These are phyloP conservation scores for Aspidiotus rigidus DNA, from an alignment of 2,888 invertebrate genomes.

Conservation along the genomic window DNA sequence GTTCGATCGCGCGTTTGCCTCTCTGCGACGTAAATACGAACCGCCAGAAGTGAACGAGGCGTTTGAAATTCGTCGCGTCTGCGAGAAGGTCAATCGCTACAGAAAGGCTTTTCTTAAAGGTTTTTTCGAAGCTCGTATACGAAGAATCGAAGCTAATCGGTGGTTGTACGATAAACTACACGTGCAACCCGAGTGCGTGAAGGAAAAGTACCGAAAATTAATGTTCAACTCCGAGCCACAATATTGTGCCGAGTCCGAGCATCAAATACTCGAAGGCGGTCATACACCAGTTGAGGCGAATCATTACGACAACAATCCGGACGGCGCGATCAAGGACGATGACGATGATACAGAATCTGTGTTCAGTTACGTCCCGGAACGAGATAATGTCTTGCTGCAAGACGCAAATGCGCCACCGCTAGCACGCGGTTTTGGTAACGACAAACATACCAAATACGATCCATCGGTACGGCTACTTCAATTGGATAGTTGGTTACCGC, in stretches of 20 bases:
- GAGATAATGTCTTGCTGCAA: constrained; percentile 17
- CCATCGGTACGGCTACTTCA: constrained; percentile 15
- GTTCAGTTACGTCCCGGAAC: constrained; percentile 24
- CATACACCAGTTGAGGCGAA: neutral
- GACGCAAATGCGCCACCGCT: constrained; percentile 24
- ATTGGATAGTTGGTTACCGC: constrained; percentile 17
- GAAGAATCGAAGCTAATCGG: constrained; percentile 19
- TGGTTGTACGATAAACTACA: constrained; percentile 26
- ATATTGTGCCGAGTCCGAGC: neutral
- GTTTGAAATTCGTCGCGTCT: constrained; percentile 5
- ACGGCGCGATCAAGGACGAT: neutral
- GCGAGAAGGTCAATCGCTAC: constrained; percentile 21
- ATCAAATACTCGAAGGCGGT: neutral
- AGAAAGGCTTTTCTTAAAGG: constrained; percentile 22
- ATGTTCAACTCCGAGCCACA: constrained; percentile 18
- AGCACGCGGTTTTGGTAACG: constrained; percentile 20
- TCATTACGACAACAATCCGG: neutral
- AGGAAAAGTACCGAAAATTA: constrained; percentile 14
- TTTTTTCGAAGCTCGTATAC: constrained; percentile 23
- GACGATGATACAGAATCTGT: constrained; percentile 14
- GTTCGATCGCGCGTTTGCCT: constrained; percentile 19
- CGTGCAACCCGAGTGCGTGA: constrained; percentile 19
- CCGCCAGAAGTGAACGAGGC: neutral
- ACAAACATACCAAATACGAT: constrained; percentile 14
- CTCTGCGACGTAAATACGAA: constrained; percentile 8